Base-by-base conservation (phyloP, 2,113 vertebrate species). In the Vicugna pacos region DNA sequence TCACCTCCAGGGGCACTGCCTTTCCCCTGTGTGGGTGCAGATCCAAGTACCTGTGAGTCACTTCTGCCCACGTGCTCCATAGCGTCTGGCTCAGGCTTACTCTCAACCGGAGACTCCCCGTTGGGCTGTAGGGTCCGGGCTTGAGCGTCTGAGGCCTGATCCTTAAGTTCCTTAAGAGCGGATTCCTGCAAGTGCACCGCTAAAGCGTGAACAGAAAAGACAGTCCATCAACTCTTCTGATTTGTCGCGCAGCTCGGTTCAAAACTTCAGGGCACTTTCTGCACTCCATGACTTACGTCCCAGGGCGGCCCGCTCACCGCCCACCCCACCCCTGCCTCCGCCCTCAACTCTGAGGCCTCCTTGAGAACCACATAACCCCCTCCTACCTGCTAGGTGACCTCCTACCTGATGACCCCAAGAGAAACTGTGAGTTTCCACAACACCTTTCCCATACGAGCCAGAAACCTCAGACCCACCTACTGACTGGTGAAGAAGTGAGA, bases 141-240 rank as follows among this genome's bases (percentile, higher is more conserved):
- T 62, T 5, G 67, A 6, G 76, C 5, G 0, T 54, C 8, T 3
- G 35, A 12, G 11, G 87, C 79, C 58, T 94, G 94, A 54, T 76
- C 93, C 0, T 72, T 58, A 50, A 98, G 76, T 22, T 99, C 96
- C 82, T 98, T 98, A 52, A 99, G 97, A 19, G 98, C 56, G 0
- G 99, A 98, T 28, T 99, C 99, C 93, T 98, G 98, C 42, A 99
- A 97, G 42, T 99, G 94, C 69, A 99, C 99, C 52, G 99, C 99
- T 99, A 58, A 38, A 30, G 80, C 79, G 97, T 2, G 2, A 15
- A 62, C 80, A 91, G 11, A 91, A 26, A 9, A 98, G 65, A 91
- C 24, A 86, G 77, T 8, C 26, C 6, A 1, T 52, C 64, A 69
- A 2, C 13, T 10, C 28, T 79, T 52, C 22, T 1, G 8, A 1